Conservation (phyloP, 1,140 invertebrate species). For the Pseudomyrmex concolor region DNA sequence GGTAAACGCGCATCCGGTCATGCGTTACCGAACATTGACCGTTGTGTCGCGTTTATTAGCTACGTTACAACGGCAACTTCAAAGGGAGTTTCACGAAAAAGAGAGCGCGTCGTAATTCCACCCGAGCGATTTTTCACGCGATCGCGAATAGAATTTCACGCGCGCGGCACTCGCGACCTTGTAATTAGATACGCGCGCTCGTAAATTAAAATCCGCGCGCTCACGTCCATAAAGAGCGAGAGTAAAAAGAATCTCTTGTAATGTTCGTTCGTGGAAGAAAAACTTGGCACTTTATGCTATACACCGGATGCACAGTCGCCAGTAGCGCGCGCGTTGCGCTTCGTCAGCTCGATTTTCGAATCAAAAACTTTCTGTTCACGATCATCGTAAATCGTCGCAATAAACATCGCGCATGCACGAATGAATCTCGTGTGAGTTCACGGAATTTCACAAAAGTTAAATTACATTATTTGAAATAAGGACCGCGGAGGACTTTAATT, state of each 20-base stretch:
- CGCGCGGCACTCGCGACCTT: not conserved
- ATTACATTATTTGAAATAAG: slow-evolving; percentile 48
- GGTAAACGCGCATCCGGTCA: slow-evolving; percentile 18
- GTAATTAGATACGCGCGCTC: slow-evolving; percentile 40
- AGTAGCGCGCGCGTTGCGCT: not conserved
- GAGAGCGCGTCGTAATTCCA: slow-evolving; percentile 8
- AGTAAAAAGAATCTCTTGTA: not conserved
- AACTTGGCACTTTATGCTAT: too few species aligned
- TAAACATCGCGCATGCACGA: slow-evolving; percentile 1
- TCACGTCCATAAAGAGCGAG: slow-evolving; percentile 15
- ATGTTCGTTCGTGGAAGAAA: not conserved
- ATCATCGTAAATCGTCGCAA: slow-evolving; percentile 38
- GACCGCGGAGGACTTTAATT: slow-evolving; percentile 38
- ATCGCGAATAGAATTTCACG: not conserved
- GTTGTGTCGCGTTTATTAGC: slow-evolving; percentile 40
- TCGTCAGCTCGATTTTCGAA: not conserved
- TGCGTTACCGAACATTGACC: slow-evolving; percentile 16
- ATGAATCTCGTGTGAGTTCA: not conserved
- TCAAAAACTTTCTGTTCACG: not conserved
- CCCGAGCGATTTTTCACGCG: slow-evolving; percentile 25
- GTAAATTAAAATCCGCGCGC: slow-evolving; percentile 46
- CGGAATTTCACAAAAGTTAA: slow-evolving; percentile 42
- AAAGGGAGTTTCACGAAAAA: not conserved
- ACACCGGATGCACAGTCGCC: too few species aligned
- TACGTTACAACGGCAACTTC: slow-evolving; percentile 18